Base-by-base conservation (phyloP, 2,888 invertebrate genomes). In the Dicyrtoma fusca region DNA sequence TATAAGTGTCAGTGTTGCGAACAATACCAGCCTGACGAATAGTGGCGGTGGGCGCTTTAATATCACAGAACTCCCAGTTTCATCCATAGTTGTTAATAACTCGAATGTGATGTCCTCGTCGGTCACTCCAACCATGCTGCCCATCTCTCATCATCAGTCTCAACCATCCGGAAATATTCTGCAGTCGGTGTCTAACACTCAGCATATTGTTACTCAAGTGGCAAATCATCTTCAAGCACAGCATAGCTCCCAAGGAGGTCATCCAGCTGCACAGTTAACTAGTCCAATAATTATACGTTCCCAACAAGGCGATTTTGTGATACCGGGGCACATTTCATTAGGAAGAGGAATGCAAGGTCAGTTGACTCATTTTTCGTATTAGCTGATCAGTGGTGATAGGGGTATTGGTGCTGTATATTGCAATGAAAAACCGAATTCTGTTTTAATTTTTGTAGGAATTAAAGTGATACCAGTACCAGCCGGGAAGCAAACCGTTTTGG, bases 211-310 rank as follows among this genome's bases (percentile, higher is more conserved):
- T n/a, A 44, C 71, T 1, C 71, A 71, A 57, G 57, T 64, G 10
- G 57, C 55, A 23, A 64, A 57, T 26, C 71, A 71, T 19, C 42
- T 59, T 14, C 71, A 64, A 23, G 61, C 71, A 26, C 66, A 73
- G 4, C 69, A 74, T 55, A 51, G 44, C 61, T 34, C 66, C 44
- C 45, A 65, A 49, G 26, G 64, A 57, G 17, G 44, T 23, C 42
- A 62, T 23, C 14, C 69, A 10, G 17, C 42, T n/a, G 53, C 71
- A 17, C 75, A 75, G 49, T 73, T 75, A 26, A 69, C 74, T 25
- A 75, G 76, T 11, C 79, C 79, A 23, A 77, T 79, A 26, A 75
- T 79, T 51, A 77, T 79, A 68, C 74, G 78, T 49, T 78, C 77
- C n/a, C 71, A 75, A 21, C 73, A 75, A 34, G 79, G 79, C n/a